These are phyloP conservation scores for Frankliniella intonsa DNA, from an alignment of 2,888 invertebrate genomes.

Conservation along the genomic window DNA sequence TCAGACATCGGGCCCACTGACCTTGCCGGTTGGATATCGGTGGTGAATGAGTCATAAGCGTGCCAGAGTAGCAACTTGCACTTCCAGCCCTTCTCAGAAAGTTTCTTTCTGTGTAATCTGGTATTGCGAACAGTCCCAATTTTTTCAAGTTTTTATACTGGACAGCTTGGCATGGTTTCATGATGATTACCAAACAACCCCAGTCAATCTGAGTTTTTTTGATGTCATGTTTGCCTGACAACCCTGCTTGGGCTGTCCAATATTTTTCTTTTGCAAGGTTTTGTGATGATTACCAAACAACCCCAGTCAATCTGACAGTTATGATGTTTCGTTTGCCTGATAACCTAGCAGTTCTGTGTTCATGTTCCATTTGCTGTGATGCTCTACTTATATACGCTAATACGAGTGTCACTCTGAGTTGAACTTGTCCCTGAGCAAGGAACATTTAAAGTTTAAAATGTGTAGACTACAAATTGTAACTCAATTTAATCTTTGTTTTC, in stretches of 20 bases:
- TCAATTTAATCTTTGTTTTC: too few relatives aligned
- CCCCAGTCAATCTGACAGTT: not conserved
- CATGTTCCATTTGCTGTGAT: conserved; percentile 35
- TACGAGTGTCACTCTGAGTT: too few relatives aligned
- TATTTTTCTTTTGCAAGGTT: not conserved
- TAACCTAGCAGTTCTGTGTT: not conserved
- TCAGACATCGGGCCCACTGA: conserved; percentile 34
- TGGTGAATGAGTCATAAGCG: conserved; percentile 38
- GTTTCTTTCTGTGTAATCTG: not conserved
- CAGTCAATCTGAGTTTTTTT: not conserved
- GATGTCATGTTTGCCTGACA: not conserved
- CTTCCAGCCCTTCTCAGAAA: not conserved
- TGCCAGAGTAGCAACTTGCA: conserved; percentile 34
- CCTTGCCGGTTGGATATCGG: conserved; percentile 37
- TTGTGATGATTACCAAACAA: not conserved
- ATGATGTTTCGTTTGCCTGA: not conserved
- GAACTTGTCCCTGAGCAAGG: too few relatives aligned
- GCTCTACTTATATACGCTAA: too few relatives aligned
- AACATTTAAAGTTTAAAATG: too few relatives aligned
- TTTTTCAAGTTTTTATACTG: not conserved
- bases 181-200: not conserved
- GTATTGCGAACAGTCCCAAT: not conserved
- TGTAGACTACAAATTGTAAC: too few relatives aligned
- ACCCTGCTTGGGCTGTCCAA: not conserved
- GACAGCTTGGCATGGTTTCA: not conserved